Percentiles rank a stretch among this genome's conserved stretches.
phyloP scores from a whole-genome alignment of 2,888 invertebrate genomes.

The Arrhopalites spinosus region DNA sequence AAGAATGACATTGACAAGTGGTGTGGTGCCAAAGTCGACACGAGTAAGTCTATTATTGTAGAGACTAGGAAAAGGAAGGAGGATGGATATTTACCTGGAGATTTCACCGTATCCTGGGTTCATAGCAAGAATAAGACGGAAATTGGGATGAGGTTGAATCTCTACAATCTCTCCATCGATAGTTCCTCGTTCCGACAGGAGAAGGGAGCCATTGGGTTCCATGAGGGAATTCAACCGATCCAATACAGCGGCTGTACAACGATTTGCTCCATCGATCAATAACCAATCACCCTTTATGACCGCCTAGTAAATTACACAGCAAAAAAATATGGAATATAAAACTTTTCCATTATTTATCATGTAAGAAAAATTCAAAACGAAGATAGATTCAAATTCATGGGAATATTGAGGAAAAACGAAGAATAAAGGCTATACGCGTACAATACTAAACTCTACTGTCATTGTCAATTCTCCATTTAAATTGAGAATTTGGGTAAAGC shows the following conservation, averaged over 20 bases:
- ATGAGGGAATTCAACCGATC: slow-evolving; percentile 94
- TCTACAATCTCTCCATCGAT: slow-evolving; percentile 71
- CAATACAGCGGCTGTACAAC: slow-evolving; percentile 93
- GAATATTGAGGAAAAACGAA: no score
- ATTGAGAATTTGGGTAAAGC: no score
- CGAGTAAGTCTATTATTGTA: neutral
- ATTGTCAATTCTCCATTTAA: no score
- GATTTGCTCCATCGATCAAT: slow-evolving; percentile 88
- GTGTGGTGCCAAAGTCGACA: neutral
- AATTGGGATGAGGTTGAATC: slow-evolving; percentile 84
- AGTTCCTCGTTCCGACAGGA: slow-evolving; percentile 87
- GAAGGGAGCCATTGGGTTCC: slow-evolving; percentile 88
- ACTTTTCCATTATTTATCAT: neutral
- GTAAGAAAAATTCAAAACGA: no score
- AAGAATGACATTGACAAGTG: neutral
- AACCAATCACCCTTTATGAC: slow-evolving; percentile 82
- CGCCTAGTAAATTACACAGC: slow-evolving; percentile 63
- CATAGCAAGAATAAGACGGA: slow-evolving; percentile 92
- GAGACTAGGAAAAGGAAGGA: neutral
- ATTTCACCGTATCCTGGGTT: slow-evolving; percentile 95
- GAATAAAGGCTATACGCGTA: no score
- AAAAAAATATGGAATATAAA: neutral
- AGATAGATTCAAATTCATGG: neutral
- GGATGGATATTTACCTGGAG: slow-evolving; percentile 68
- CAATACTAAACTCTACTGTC: no score